Evolutionary conservation across 2,797 vertebrate species (phyloP), one percentile per base, ranked within the genome.

Genomic region (Emys orbicularis): DNA sequence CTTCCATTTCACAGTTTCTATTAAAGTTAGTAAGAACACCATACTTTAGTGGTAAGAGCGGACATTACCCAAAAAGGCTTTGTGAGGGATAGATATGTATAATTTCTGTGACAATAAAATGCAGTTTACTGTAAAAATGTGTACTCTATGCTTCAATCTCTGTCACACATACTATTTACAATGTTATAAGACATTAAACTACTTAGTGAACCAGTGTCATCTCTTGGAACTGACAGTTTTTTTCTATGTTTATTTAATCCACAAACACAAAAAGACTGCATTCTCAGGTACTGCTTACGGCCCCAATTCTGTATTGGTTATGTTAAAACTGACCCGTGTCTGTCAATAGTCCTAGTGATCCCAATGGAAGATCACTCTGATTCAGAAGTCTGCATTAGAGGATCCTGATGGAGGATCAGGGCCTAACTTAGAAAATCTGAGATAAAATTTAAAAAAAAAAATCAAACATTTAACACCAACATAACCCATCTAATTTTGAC

Each of bases 401-500:
- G 94, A 87, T 81, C 50, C 50, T 50, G 50, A 50, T 13, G 50
- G 13, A 93, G 93, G 83, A 95, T 90, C 49, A 56, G n/a, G 81
- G 81, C 89, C 92, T 93, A 91, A 93, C 95, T 93, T 2, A 81
- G 91, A 90, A 92, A 90, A 87, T 10, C 93, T 90, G 92, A 97
- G 88, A 96, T 95, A 54, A 54, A 54, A 54, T 93, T 44, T 2
- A 92, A 76, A 96, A 95, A 93, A 94, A 90, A 93, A 92, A 79
- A 93, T 8, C 2, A 44, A 44, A 44, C 61, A 50, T 92, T 95
- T 85, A 95, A 57, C 49, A 90, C 92, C 94, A 96, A 96, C 90
- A 96, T 7, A 3, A 68, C 91, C n/a, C 92, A 97, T 97, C 93
- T 97, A 94, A 87, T 96, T 87, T 83, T 34, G 92, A 12, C 74